These are phyloP conservation scores for Mesorhabditis spiculigera DNA, from an alignment of 2,888 invertebrate genomes.

Conservation along the genomic window DNA sequence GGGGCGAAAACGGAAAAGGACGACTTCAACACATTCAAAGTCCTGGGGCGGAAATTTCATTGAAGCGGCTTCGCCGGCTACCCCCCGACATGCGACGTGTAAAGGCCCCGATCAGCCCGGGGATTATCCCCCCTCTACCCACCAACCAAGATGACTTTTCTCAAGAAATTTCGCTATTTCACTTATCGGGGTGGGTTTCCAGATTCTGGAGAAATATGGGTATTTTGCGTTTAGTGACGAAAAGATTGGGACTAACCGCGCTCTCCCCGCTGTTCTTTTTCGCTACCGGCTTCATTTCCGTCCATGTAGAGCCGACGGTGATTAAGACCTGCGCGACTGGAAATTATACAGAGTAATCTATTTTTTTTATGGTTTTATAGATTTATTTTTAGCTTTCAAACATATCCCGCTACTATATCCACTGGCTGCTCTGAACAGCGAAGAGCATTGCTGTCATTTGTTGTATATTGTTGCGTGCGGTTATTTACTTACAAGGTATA, in stretches of 20 bases:
- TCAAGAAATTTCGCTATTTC: too few species aligned
- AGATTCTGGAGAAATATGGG: too few species aligned
- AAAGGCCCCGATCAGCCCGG: too few species aligned
- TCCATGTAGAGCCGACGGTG: not conserved
- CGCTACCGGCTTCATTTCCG: conserved; percentile 2
- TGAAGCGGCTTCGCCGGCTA: too few species aligned
- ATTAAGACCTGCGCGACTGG: not conserved
- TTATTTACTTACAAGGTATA: not conserved
- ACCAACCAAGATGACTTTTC: too few species aligned
- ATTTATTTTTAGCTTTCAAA: not conserved
- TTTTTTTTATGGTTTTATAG: not conserved
- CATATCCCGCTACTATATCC: not conserved
- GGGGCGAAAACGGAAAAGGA: too few species aligned
- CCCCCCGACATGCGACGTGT: too few species aligned
- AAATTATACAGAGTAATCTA: conserved; percentile 3
- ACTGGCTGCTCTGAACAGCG: not conserved
- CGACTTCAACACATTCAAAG: too few species aligned
- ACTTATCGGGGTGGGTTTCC: too few species aligned
- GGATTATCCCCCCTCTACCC: too few species aligned
- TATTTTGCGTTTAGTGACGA: too few species aligned
- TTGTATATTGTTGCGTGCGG: not conserved
- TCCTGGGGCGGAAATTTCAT: too few species aligned
- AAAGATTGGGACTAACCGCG: not conserved
- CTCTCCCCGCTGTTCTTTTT: conserved; percentile 5
- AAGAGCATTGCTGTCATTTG: not conserved